Evolutionary conservation across 2,888 invertebrate species (phyloP).

Genomic region (Iphiclides podalirius): DNA sequence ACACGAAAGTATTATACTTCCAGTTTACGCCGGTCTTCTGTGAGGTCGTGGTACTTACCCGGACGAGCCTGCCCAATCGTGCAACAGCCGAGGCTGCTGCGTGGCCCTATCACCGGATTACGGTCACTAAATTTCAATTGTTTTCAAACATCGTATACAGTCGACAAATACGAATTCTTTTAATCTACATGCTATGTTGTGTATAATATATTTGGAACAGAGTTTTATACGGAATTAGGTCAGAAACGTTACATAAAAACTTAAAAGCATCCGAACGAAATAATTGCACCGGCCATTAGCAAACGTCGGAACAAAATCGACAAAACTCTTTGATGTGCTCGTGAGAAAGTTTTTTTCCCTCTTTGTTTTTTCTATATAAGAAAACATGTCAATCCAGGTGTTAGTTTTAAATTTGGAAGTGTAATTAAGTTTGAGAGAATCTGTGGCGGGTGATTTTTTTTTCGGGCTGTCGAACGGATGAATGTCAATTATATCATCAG

Average conservation of each 20-base stretch:
- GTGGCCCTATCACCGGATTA: too few species aligned
- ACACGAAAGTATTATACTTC: too few species aligned
- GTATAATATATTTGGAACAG: not conserved
- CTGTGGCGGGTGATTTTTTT: slow-evolving; percentile 42
- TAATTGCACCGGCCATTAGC: slow-evolving; percentile 19
- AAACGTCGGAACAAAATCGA: slow-evolving; percentile 16
- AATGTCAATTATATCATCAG: slow-evolving; percentile 73
- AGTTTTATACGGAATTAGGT: slow-evolving; percentile 7
- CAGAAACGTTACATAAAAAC: slow-evolving; percentile 10
- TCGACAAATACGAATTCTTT: too few species aligned
- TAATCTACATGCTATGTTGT: not conserved
- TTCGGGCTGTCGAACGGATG: slow-evolving; percentile 42
- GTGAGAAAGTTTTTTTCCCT: slow-evolving; percentile 45
- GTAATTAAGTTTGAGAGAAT: slow-evolving; percentile 37
- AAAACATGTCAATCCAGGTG: slow-evolving; percentile 43
- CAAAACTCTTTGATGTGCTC: slow-evolving; percentile 24
- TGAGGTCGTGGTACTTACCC: too few species aligned
- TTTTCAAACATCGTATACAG: too few species aligned
- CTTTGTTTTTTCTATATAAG: slow-evolving; percentile 27
- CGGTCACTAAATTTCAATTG: too few species aligned
- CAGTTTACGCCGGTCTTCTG: too few species aligned
- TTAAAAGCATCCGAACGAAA: slow-evolving; percentile 19
- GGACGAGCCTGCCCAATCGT: too few species aligned
- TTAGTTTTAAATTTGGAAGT: slow-evolving; percentile 37
- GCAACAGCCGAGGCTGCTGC: too few species aligned